These are phyloP conservation scores for Macrosiphum euphorbiae DNA, from an alignment of 2,888 invertebrate genomes.

Conservation along the genomic window DNA sequence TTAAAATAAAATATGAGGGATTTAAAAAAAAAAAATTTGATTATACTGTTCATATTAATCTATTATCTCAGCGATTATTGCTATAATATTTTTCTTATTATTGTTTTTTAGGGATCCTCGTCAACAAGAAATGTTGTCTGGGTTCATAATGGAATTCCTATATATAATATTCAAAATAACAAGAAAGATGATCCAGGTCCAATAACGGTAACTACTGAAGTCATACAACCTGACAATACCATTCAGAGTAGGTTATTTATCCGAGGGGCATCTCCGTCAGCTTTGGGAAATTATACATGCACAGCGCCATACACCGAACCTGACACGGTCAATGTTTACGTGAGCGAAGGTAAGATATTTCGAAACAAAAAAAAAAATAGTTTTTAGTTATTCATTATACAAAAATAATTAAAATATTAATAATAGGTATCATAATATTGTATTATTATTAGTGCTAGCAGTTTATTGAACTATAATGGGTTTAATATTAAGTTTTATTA, in stretches of 20 bases:
- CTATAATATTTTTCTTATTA: background rate
- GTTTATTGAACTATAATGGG: too few species aligned
- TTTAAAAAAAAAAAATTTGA: background rate
- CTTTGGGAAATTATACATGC: constrained; percentile 93
- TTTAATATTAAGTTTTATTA: too few species aligned
- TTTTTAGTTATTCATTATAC: too few species aligned
- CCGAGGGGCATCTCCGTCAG: constrained; percentile 83
- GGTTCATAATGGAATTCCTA: constrained; percentile 95
- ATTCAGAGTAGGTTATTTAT: constrained; percentile 90
- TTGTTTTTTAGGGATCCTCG: constrained; percentile 80
- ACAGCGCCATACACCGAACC: constrained; percentile 90
- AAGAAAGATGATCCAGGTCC: constrained; percentile 87
- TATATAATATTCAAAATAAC: constrained; percentile 89
- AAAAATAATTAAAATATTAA: too few species aligned
- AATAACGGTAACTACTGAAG: constrained; percentile 83
- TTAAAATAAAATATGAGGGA: background rate
- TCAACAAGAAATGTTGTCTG: constrained; percentile 95
- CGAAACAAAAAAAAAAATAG: background rate
- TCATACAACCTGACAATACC: constrained; percentile 85
- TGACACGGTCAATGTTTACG: constrained; percentile 90
- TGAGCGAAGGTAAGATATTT: constrained; percentile 81
- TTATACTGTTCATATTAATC: background rate
- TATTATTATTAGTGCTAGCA: too few species aligned
- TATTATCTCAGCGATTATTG: background rate
- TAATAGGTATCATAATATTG: too few species aligned